Percentiles rank a stretch among this genome's conserved stretches.
Evolutionary conservation across 1,140 invertebrate species (phyloP).

Genomic region (Eriocheir sinensis): DNA sequence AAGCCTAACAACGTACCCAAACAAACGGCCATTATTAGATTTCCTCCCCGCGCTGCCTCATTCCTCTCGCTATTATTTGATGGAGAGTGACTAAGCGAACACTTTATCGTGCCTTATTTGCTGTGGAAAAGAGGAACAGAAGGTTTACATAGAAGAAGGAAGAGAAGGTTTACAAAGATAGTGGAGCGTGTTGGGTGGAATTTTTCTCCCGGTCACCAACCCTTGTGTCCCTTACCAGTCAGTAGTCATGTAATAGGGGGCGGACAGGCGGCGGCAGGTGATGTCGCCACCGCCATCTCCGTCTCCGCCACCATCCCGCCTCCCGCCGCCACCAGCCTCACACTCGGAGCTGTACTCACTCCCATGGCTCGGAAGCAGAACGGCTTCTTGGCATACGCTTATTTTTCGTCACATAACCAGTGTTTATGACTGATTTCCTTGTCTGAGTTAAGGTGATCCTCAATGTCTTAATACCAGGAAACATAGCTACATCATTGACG

Average conservation of each 20-base stretch:
- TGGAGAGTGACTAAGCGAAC: neutral
- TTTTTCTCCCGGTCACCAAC: neutral
- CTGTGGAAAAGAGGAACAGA: neutral
- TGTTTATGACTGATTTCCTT: no score
- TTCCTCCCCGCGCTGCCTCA: neutral
- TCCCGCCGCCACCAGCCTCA: neutral
- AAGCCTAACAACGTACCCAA: constrained; percentile 50
- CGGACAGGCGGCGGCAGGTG: neutral
- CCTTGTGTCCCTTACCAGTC: neutral
- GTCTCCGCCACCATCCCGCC: neutral
- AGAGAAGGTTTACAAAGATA: neutral
- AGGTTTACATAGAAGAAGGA: neutral
- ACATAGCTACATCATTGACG: no score
- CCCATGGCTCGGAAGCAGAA: no score
- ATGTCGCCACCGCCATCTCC: neutral
- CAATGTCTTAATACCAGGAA: no score
- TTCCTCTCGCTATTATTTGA: neutral
- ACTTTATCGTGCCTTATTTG: neutral
- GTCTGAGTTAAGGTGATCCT: no score
- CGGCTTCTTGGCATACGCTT: no score
- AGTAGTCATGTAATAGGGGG: neutral
- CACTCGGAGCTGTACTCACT: no score
- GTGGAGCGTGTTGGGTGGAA: neutral
- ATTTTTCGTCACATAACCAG: no score
- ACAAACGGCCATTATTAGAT: constrained; percentile 12